These are phyloP conservation scores for Rugalucina vietnamica DNA, from an alignment of 2,888 invertebrate genomes.

Conservation along the genomic window DNA sequence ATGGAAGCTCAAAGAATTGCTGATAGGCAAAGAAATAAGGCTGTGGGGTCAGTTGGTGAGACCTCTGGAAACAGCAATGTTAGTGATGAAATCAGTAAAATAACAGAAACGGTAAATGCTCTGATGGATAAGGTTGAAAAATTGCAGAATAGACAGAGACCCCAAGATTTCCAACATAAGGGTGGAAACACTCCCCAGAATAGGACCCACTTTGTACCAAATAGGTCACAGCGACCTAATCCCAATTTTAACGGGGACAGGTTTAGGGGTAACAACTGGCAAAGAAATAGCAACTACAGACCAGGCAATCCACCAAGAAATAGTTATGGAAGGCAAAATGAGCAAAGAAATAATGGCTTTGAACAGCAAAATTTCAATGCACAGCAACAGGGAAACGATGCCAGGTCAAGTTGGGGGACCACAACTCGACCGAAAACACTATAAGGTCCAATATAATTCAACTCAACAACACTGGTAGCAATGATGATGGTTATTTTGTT, in stretches of 20 bases:
- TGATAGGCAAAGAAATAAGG: slow-evolving; percentile 32
- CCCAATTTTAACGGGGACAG: not conserved
- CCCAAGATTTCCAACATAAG: not conserved
- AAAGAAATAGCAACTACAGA: not conserved
- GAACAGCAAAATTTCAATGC: no score
- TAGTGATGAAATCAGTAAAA: not conserved
- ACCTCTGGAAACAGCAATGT: not conserved
- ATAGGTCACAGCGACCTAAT: not conserved
- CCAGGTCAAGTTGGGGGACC: slow-evolving; percentile 21
- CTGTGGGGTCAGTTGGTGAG: not conserved
- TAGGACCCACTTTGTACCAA: not conserved
- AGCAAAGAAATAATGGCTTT: not conserved
- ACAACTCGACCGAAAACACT: slow-evolving; percentile 12
- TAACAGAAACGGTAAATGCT: not conserved
- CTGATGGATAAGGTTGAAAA: not conserved
- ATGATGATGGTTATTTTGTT: slow-evolving; percentile 27
- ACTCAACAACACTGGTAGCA: slow-evolving; percentile 15
- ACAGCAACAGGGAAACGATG: slow-evolving; percentile 13
- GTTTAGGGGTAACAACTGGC: not conserved
- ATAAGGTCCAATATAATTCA: not conserved
- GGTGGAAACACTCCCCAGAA: not conserved
- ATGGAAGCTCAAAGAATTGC: slow-evolving; percentile 45
- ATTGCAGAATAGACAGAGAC: not conserved
- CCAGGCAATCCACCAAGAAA: no score
- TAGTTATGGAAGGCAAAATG: not conserved